Evolutionary conservation across 2,797 vertebrate genomes (phyloP), one percentile per base, ranked within the genome.

Genomic region (Euphonia xanthogaster): DNA sequence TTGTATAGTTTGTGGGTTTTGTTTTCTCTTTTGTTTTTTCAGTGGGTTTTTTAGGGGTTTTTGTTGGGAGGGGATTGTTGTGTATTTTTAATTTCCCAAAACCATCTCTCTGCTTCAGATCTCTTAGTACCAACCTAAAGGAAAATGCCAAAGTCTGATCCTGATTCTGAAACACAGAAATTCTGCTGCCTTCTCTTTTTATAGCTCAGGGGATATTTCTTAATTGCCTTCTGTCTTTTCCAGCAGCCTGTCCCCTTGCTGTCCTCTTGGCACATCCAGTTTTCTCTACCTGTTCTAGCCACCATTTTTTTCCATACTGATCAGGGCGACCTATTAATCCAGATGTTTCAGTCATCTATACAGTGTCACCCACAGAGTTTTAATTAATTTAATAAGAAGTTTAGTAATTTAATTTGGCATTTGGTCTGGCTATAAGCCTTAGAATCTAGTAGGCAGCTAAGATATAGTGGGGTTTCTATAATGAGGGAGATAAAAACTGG

Each of bases 391-490:
- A 60, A 25, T 35, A 20, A 39, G 23, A 78, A 80, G 20, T 72
- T 39, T 50, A 47, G 11, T 87, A 17, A 58, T 74, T 78, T 80
- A 57, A 58, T 65, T 83, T 75, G 14, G 20, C 62, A 62, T 33
- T 3, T 2, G 4, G 10, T 65, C 25, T 83, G 51, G 17, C 45
- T 77, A 45, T 83, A 78, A 91, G 47, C 91, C 87, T 71, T 84
- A 86, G 85, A 83, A 97, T 88, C 68, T 73, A 93, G 44, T 55
- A 91, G 54, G 50, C 88, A 75, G 74, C 85, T 95, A 93, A 93
- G 85, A 92, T 68, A 74, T 91, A 40, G 60, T 87, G 63, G 61
- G 55, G 68, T 78, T 96, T 73, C 61, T 88, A 25, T 86, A 80
- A 62, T 8, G 10, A 60, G 37, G n/a, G 40, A 45, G 39, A 51